phyloP scores from a whole-genome alignment of 2,797 vertebrate species.

The Alfaro cultratus region DNA sequence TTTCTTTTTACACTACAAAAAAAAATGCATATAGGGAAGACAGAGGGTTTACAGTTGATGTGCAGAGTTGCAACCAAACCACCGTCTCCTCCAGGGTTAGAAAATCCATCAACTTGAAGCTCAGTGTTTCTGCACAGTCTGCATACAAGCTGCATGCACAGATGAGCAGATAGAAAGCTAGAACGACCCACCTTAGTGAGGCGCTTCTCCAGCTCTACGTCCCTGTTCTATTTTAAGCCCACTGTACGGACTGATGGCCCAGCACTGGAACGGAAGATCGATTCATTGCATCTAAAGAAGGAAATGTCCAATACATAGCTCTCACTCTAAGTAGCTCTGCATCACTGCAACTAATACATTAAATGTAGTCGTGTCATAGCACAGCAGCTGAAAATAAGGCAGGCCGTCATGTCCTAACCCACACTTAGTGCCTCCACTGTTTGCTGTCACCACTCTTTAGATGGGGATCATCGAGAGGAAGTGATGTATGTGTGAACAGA shows the following conservation, averaged over 20 bases:
- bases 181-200: conserved; percentile 67
- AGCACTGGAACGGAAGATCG: conserved; percentile 71
- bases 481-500: conserved; percentile 32
- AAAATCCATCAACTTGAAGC: conserved; percentile 44
- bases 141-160: conserved; percentile 38
- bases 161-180: conserved; percentile 48
- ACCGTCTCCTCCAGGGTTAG: conserved; percentile 10
- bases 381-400: conserved; percentile 41
- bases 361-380: conserved; percentile 48
- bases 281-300: conserved; percentile 81
- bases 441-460: conserved; percentile 48
- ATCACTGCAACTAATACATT: conserved; percentile 63
- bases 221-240: conserved; percentile 80
- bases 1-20: conserved; percentile 33
- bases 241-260: conserved; percentile 68
- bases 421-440: conserved; percentile 32
- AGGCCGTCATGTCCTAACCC: conserved; percentile 49
- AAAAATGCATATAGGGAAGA: conserved; percentile 17
- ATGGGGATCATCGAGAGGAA: conserved; percentile 27
- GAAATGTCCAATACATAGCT: conserved; percentile 72
- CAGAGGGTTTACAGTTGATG: conserved; percentile 35
- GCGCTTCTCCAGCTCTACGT: conserved; percentile 69
- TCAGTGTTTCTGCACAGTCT: conserved; percentile 38
- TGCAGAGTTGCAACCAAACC: background rate
- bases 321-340: conserved; percentile 66